Evolutionary conservation across 2,888 invertebrate species (phyloP), one percentile per base, ranked within the genome.

Genomic region (Aproaerema taeniolella): DNA sequence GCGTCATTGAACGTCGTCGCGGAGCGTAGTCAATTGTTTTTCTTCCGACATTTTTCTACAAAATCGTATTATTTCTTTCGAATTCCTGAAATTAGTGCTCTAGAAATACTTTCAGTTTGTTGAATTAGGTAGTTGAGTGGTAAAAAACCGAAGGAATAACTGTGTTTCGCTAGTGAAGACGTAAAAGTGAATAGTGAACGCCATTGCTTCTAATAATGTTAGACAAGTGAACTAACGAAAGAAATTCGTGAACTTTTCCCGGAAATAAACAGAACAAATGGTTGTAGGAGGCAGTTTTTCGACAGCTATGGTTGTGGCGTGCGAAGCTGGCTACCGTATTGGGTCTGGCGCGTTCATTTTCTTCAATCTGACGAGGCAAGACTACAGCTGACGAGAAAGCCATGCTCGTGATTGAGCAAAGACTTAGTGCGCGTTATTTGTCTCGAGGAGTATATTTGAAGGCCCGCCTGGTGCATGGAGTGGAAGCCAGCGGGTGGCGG

Each of bases 331-430:
- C 46, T 74, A 69, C 61, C 74, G 74, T 45, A 61, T 76, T 38
- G 68, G 75, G 43, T 78, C 73, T 48, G 85, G 83, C 48, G 83
- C 85, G 47, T 85, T 86, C 53, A 67, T 79, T 54, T 85, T 78
- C 71, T 80, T 77, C 65, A 86, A 86, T 59, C 56, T 86, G 59
- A 86, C 85, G 42, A 71, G 86, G 47, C 86, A 86, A 62, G 86
- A 86, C 56, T 69, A 85, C 56, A 86, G 86, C 86, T 86, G 86
- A 86, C 86, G 72, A 80, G 77, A 61, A 77, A n/a, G n/a, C 44
- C 54, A 86, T 86, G 86, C 85, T 86, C 83, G 77, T 85, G 17
- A 65, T 81, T 71, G 86, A 86, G 85, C 86, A 85, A 67, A 77
- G 75, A 72, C 70, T 86, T 56, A 76, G 70, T 67, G 76, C 77